phyloP scores from a whole-genome alignment of 2,797 vertebrate genomes.

The Tolypeutes matacus region DNA sequence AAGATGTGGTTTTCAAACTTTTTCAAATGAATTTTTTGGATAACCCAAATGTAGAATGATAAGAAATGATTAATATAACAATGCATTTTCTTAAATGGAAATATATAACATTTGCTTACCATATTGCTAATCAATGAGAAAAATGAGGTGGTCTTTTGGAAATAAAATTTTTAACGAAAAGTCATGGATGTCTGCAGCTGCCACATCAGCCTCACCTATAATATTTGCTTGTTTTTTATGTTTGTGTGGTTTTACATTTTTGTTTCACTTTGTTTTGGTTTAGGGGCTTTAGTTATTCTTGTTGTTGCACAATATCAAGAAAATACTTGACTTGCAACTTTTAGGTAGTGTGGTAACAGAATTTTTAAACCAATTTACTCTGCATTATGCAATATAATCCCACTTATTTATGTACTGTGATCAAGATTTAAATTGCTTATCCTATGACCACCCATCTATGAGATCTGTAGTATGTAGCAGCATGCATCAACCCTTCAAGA shows the following conservation, averaged over 20 bases:
- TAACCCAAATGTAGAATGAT: background rate
- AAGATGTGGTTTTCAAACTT: slow-evolving; percentile 16
- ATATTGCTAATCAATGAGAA: background rate
- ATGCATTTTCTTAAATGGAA: slow-evolving; percentile 6
- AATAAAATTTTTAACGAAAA: background rate
- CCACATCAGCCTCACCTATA: background rate
- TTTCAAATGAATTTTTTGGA: slow-evolving; percentile 6
- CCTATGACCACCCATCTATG: background rate
- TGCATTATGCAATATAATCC: background rate
- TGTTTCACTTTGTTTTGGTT: background rate
- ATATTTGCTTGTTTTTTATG: background rate
- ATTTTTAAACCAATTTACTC: slow-evolving; percentile 23
- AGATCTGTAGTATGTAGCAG: background rate
- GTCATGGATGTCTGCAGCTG: background rate
- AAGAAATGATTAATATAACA: background rate
- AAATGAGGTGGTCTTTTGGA: background rate
- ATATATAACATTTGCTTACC: background rate
- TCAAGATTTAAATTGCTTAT: slow-evolving; percentile 1
- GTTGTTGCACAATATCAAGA: background rate
- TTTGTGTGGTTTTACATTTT: background rate
- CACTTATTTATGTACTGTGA: background rate
- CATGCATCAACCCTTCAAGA: background rate
- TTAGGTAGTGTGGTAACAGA: background rate
- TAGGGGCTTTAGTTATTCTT: background rate
- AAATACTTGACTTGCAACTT: background rate